phyloP scores from a whole-genome alignment of 2,113 vertebrate species.

The Tretioscincus oriximinensis region DNA sequence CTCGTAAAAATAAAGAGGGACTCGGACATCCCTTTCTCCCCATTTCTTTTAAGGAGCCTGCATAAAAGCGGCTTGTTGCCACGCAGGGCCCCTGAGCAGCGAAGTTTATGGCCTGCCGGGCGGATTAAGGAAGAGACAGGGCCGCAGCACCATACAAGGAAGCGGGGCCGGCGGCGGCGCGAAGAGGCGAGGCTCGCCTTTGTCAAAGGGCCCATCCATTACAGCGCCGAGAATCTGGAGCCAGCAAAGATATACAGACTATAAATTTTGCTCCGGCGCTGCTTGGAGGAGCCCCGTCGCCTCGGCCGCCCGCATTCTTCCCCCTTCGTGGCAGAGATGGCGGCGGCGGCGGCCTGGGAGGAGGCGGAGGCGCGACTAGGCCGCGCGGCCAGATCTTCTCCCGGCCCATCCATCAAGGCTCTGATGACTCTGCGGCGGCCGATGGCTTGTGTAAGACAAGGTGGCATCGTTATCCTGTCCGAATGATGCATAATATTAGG shows the following conservation, averaged over 20 bases:
- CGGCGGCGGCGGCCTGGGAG: neutral
- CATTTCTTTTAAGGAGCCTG: constrained; percentile 60
- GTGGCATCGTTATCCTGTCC: constrained; percentile 64
- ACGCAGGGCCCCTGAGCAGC: constrained; percentile 60
- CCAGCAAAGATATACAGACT: constrained; percentile 88
- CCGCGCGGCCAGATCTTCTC: constrained; percentile 51
- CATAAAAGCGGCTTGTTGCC: constrained; percentile 69
- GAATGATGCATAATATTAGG: constrained; percentile 64
- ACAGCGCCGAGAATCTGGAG: constrained; percentile 84
- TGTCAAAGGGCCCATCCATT: constrained; percentile 78
- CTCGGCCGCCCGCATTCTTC: constrained; percentile 62
- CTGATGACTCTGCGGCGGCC: constrained; percentile 66
- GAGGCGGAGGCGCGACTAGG: constrained; percentile 54
- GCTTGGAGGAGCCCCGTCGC: constrained; percentile 36
- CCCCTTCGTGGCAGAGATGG: constrained; percentile 39
- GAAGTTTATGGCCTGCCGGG: constrained; percentile 63
- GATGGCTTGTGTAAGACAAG: constrained; percentile 62
- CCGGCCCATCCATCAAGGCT: constrained; percentile 65
- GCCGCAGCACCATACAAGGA: constrained; percentile 79
- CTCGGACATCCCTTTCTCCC: too few relatives aligned
- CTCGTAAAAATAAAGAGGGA: constrained; percentile 53
- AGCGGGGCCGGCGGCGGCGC: constrained; percentile 42
- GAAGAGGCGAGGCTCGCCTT: constrained; percentile 62
- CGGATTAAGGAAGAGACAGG: constrained; percentile 62
- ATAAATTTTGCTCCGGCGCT: constrained; percentile 76